These are phyloP conservation scores for Drosophila micromelanica DNA, from an alignment of 1,140 invertebrate genomes.

Conservation along the genomic window DNA sequence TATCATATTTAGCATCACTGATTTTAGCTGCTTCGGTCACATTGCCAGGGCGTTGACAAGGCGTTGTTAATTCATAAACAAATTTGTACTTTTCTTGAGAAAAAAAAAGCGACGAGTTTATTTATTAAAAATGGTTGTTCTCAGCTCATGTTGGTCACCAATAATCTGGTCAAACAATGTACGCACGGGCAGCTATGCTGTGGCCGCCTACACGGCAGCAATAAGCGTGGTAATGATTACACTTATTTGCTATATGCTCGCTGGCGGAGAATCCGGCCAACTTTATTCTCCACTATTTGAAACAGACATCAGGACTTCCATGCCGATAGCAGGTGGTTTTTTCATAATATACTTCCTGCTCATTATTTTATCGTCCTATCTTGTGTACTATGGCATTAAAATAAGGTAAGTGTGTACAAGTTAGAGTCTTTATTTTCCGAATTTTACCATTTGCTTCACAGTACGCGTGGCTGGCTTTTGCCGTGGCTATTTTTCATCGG, in stretches of 20 bases:
- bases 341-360: slow-evolving; percentile 90
- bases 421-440: background rate
- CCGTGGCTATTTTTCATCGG: slow-evolving; percentile 92
- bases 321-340: slow-evolving; percentile 89
- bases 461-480: slow-evolving; percentile 89
- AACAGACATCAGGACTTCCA: slow-evolving; percentile 90
- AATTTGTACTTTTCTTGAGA: slow-evolving; percentile 22
- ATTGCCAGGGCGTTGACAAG: slow-evolving; percentile 49
- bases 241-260: slow-evolving; percentile 90
- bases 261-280: slow-evolving; percentile 93
- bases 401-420: slow-evolving; percentile 78
- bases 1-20: slow-evolving; percentile 7
- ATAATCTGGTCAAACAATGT: slow-evolving; percentile 93
- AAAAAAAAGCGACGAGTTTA: background rate
- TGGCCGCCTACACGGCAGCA: slow-evolving; percentile 91
- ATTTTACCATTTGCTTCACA: slow-evolving; percentile 18
- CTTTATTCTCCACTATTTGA: slow-evolving; percentile 95
- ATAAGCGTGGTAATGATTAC: slow-evolving; percentile 91
- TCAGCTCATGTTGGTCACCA: slow-evolving; percentile 94
- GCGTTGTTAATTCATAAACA: slow-evolving; percentile 14
- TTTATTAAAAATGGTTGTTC: slow-evolving; percentile 87
- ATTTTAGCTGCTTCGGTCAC: slow-evolving; percentile 14
- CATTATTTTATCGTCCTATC: slow-evolving; percentile 87
- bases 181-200: slow-evolving; percentile 90
- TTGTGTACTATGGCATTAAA: slow-evolving; percentile 86